Evolutionary conservation across 2,797 vertebrate genomes (phyloP), one percentile per base, ranked within the genome.

Genomic region (Urophycis tenuis): DNA sequence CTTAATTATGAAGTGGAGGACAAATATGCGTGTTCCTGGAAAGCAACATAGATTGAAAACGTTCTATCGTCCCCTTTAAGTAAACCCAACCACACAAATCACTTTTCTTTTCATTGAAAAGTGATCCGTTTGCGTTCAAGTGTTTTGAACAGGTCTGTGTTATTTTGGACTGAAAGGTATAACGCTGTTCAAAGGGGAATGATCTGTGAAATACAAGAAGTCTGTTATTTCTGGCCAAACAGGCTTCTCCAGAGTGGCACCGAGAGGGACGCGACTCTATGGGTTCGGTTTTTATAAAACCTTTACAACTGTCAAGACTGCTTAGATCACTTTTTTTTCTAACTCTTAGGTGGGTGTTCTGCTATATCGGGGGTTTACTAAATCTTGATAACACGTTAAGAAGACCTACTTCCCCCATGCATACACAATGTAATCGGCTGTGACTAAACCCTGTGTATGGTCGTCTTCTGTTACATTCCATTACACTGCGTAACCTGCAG

Each of bases 401-500:
- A 25, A 9, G n/a, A 64, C 25, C 53, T 64, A 9, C 53, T 9
- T n/a, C 53, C 2, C 19, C n/a, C 53, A 64, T 29, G 53, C 15
- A 49, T 49, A 17, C 41, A 17, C 41, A 49, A 19, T 17, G 41
- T 49, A 14, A 17, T 17, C 2, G 39, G 39, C 39, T 41, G 39
- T 12, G 49, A 83, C 85, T 29, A 45, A 85, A 85, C 74, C 69
- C 81, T 83, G 15, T 74, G 77, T 81, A 78, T 84, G 74, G 76
- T 53, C 79, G 33, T 71, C 79, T 77, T 81, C 14, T 3, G 4
- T 17, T 71, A 19, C 12, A 49, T 77, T 79, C 85, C 88, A 86
- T 88, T 89, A 85, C 82, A 85, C 83, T 85, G 74, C 34, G 53
- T 78, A 87, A 84, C 85, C 85, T 82, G 78, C 10, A 25, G 76